Conservation (phyloP, 2,113 vertebrate species). For the Tachuris rubrigastra region DNA sequence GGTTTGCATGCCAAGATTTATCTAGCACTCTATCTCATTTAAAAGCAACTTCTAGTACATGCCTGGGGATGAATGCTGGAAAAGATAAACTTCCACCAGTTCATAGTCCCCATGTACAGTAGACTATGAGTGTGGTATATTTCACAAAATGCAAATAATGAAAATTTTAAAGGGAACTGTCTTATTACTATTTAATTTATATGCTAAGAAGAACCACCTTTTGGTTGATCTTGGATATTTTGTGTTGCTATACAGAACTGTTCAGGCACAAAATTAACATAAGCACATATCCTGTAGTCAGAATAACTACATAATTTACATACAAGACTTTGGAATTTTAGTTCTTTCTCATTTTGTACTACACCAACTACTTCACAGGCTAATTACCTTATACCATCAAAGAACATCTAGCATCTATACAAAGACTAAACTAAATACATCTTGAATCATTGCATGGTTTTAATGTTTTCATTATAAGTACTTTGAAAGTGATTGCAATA, state of each 20-base stretch:
- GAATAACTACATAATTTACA: conserved; percentile 8
- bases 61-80: not conserved
- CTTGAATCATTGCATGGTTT: conserved; percentile 45
- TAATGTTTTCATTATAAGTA: conserved; percentile 57
- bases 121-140: not conserved
- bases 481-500: conserved; percentile 50
- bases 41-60: not conserved
- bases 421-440: conserved; percentile 36
- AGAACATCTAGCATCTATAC: conserved; percentile 10
- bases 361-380: not conserved
- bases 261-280: not conserved
- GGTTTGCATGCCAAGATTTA: not conserved
- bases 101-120: not conserved
- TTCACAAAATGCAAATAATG: not conserved
- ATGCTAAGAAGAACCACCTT: not conserved
- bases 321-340: conserved; percentile 3
- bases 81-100: not conserved
- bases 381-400: conserved; percentile 5
- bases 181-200: not conserved
- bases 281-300: not conserved
- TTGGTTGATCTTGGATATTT: not conserved
- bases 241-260: not conserved
- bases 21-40: not conserved
- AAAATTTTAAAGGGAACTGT: not conserved
- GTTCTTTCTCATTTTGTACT: conserved; percentile 7